A percentile compares a stretch with the other conserved stretches of the same genome.
Evolutionary conservation across 2,888 invertebrate genomes (phyloP).

Genomic region (Drosophila gaucha): DNA sequence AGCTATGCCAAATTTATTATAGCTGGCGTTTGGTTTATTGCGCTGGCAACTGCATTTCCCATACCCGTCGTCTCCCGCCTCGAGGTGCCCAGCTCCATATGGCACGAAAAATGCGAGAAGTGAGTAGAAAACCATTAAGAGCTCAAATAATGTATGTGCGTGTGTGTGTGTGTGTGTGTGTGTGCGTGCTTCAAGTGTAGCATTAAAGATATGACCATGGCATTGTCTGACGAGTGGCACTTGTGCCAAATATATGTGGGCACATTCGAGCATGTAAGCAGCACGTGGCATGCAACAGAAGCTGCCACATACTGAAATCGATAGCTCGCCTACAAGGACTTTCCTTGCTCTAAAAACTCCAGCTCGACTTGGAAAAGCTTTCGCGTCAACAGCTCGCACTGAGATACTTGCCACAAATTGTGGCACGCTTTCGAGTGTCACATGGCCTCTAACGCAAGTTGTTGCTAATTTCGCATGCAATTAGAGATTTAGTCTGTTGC

Average conservation of each 20-base stretch:
- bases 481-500: constrained; percentile 23
- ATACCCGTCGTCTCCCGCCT: constrained; percentile 91
- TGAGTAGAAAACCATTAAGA: constrained; percentile 84
- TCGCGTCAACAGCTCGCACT: not conserved
- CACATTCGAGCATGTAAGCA: constrained; percentile 35
- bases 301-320: constrained; percentile 28
- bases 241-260: constrained; percentile 32
- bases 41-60: constrained; percentile 92
- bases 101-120: constrained; percentile 88
- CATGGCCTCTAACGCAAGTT: constrained; percentile 1
- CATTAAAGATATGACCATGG: constrained; percentile 38
- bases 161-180: not conserved
- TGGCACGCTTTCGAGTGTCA: constrained; percentile 11
- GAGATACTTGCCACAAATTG: constrained; percentile 10
- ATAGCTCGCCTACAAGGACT: constrained; percentile 10
- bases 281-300: constrained; percentile 9
- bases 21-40: constrained; percentile 85
- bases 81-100: constrained; percentile 86
- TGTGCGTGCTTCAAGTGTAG: constrained; percentile 24
- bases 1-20: constrained; percentile 85
- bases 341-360: not conserved
- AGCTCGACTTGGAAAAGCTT: not conserved
- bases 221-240: constrained; percentile 44
- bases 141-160: not conserved
- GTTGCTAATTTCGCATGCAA: constrained; percentile 22